Evolutionary conservation across 2,113 vertebrate species (phyloP).

Genomic region (Eclectus roratus): DNA sequence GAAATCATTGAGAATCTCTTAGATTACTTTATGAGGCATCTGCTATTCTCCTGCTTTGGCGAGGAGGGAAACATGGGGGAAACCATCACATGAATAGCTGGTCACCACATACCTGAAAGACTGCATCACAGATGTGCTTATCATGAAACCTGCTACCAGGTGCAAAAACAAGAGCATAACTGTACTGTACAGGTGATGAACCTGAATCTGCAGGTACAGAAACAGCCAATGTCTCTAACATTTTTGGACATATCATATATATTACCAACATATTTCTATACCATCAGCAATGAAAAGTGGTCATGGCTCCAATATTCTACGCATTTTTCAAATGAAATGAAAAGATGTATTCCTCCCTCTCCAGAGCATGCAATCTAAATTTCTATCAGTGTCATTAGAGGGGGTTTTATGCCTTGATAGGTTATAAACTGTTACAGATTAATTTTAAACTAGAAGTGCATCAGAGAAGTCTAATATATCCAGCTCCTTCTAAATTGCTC

Average conservation of each 20-base stretch:
- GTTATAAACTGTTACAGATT: conserved; percentile 46
- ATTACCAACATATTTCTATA: neutral
- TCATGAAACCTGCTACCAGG: neutral
- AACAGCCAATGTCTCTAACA: neutral
- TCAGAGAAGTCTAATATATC: conserved; percentile 26
- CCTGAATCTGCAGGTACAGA: neutral
- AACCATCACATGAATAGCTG: neutral
- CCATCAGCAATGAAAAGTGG: neutral
- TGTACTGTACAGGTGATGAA: neutral
- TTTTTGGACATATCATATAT: neutral
- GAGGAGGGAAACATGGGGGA: neutral
- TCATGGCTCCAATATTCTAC: neutral
- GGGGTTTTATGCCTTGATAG: conserved; percentile 11
- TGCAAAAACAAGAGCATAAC: neutral
- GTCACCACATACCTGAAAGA: neutral
- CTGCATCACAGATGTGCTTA: neutral
- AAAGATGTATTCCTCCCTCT: neutral
- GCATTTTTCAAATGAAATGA: conserved; percentile 17
- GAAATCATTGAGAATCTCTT: neutral
- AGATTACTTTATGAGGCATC: neutral
- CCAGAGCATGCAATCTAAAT: neutral
- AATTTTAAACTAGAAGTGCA: conserved; percentile 44
- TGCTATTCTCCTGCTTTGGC: neutral
- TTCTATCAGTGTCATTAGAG: neutral
- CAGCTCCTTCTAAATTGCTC: conserved; percentile 51